Evolutionary conservation across 2,888 invertebrate species (phyloP), one percentile per base, ranked within the genome.

Genomic region (Drosophila cracens): DNA sequence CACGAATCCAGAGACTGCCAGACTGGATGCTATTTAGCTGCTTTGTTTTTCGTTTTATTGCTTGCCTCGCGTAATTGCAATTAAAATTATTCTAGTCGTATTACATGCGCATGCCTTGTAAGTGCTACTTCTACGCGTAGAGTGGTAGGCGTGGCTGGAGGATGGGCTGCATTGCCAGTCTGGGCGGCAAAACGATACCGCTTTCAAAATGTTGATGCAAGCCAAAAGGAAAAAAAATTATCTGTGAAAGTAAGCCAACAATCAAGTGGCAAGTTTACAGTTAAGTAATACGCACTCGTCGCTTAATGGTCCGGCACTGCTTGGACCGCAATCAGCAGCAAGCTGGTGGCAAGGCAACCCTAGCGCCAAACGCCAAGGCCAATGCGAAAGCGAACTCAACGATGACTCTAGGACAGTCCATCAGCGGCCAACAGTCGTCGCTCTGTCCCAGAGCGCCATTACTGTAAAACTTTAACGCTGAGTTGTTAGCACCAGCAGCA

Each of bases 391-490:
- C 48, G 6, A 43, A 29, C 54, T 40, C 33, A 34, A 54, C 21
- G 53, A 53, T 33, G 64, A 59, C 40, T 65, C 53, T 48, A 58
- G 54, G 84, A 82, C 87, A 89, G 84, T 89, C 84, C 84, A 89
- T 84, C 84, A 84, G 82, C 51, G 54, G 81, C 69, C 60, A 60
- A 52, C 80, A 64, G 60, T 4, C 63, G 56, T 65, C 71, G 68
- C 82, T 69, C 40, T 73, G 78, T 86, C 85, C 89, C 85, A 76
- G 76, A 82, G 83, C 89, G 76, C 89, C 85, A 87, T 86, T 86
- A 89, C 89, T 89, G 83, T 88, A 86, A 87, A 85, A 86, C 89
- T 86, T 86, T 86, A 87, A 78, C 88, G 83, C 89, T 83, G 88
- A 81, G 81, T 83, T 88, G 86, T 83, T 71, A 73, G 76, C 83